phyloP scores from a whole-genome alignment of 2,888 invertebrate genomes.

The Pardosa pseudoannulata region DNA sequence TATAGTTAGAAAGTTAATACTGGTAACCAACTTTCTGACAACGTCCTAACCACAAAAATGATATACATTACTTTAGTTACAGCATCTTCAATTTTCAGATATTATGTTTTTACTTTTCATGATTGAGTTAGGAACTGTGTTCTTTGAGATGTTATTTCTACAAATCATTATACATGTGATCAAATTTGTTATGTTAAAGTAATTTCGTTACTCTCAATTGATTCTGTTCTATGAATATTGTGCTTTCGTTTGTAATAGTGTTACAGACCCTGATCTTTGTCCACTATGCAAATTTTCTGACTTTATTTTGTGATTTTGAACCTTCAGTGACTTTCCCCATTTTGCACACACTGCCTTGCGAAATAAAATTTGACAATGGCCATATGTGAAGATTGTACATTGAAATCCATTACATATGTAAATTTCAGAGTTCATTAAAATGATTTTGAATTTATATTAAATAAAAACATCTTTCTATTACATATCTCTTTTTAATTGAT shows the following conservation, averaged over 20 bases:
- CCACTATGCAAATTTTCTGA: not conserved
- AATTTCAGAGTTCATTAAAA: slow-evolving; percentile 40
- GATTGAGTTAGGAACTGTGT: not conserved
- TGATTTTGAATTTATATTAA: slow-evolving; percentile 66
- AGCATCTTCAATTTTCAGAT: too few species aligned
- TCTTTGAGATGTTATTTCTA: not conserved
- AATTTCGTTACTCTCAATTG: too few species aligned
- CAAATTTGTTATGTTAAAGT: not conserved
- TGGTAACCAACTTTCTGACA: too few species aligned
- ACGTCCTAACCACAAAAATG: too few species aligned
- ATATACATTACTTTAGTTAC: too few species aligned
- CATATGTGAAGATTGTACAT: slow-evolving; percentile 54
- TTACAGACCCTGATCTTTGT: not conserved
- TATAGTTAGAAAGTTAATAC: too few species aligned
- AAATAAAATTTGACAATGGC: slow-evolving; percentile 38
- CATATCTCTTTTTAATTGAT: too few species aligned
- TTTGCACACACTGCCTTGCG: slow-evolving; percentile 61
- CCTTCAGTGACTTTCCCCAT: slow-evolving; percentile 29
- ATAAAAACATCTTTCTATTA: slow-evolving; percentile 45
- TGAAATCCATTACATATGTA: slow-evolving; percentile 56
- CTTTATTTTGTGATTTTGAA: not conserved
- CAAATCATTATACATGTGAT: not conserved
- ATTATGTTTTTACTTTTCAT: too few species aligned
- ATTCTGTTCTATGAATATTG: not conserved
- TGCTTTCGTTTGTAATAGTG: not conserved